Conservation (phyloP, 1,140 invertebrate species). For the Drosophila parabipectinata region DNA sequence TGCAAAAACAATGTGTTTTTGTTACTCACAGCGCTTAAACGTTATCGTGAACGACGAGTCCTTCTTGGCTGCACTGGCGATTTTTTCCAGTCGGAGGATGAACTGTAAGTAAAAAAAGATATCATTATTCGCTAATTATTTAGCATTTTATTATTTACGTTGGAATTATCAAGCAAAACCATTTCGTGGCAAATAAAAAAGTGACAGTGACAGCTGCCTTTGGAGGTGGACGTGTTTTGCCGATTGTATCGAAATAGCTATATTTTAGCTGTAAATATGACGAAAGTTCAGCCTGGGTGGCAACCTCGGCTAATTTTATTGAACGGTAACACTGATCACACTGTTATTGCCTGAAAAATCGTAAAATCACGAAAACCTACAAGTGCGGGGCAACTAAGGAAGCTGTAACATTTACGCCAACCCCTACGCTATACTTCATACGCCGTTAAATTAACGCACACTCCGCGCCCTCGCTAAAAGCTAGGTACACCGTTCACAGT, state of each 20-base stretch:
- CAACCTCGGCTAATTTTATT: conserved; percentile 12
- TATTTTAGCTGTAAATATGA: neutral
- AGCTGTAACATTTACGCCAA: conserved; percentile 48
- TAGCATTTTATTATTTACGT: conserved; percentile 45
- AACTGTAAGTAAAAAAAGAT: conserved; percentile 85
- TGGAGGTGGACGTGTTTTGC: neutral
- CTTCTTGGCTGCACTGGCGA: conserved; percentile 87
- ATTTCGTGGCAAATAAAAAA: conserved; percentile 84
- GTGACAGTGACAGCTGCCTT: conserved; percentile 45
- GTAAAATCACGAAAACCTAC: conserved; percentile 72
- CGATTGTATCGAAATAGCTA: neutral
- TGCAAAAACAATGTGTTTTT: conserved; percentile 4
- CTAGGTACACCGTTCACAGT: neutral
- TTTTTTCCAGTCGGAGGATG: conserved; percentile 86
- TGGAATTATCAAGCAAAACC: conserved; percentile 88
- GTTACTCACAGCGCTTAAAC: conserved; percentile 88
- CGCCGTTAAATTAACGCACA: conserved; percentile 3
- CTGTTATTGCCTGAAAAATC: conserved; percentile 48
- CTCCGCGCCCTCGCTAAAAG: conserved; percentile 5
- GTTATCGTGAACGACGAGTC: conserved; percentile 88
- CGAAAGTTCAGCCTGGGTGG: neutral
- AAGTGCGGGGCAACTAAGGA: conserved; percentile 61
- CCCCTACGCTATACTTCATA: neutral
- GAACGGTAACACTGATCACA: conserved; percentile 8
- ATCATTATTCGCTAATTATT: conserved; percentile 57